Percentiles rank a stretch among this genome's conserved stretches.
phyloP scores from a whole-genome alignment of 2,888 invertebrate species.

The Proisotoma minuta region DNA sequence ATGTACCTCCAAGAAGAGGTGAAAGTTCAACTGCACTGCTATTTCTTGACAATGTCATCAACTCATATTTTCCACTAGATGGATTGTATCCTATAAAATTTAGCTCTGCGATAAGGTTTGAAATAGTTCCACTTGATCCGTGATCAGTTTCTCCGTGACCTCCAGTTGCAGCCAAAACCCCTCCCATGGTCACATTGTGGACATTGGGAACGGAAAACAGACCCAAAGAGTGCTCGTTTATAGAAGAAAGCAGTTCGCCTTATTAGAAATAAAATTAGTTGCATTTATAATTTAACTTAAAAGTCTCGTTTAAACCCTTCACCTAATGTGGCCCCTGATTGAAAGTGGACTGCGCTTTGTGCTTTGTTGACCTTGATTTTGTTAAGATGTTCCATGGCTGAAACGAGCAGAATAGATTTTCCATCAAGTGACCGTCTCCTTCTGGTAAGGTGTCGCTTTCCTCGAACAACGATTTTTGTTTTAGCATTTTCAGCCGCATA shows the following conservation, averaged over 20 bases:
- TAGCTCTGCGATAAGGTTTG: not conserved
- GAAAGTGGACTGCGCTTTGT: not conserved
- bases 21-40: not conserved
- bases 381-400: not conserved
- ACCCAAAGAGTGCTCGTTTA: not conserved
- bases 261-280: not conserved
- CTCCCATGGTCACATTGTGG: not conserved
- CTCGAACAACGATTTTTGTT: not conserved
- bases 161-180: not conserved
- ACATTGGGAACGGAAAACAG: not conserved
- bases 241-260: not conserved
- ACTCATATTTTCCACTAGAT: not conserved
- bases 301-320: not conserved
- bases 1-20: not conserved
- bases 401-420: not conserved
- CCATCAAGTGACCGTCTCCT: not conserved
- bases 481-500: not conserved
- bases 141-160: not conserved
- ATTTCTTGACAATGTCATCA: not conserved
- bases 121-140: not conserved
- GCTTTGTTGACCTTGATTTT: not conserved
- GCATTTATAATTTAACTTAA: too few relatives aligned
- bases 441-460: not conserved
- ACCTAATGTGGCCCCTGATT: not conserved
- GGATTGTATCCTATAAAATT: not conserved